Evolutionary conservation across 2,113 vertebrate species (phyloP).

Genomic region (Porphyrio hochstetteri): DNA sequence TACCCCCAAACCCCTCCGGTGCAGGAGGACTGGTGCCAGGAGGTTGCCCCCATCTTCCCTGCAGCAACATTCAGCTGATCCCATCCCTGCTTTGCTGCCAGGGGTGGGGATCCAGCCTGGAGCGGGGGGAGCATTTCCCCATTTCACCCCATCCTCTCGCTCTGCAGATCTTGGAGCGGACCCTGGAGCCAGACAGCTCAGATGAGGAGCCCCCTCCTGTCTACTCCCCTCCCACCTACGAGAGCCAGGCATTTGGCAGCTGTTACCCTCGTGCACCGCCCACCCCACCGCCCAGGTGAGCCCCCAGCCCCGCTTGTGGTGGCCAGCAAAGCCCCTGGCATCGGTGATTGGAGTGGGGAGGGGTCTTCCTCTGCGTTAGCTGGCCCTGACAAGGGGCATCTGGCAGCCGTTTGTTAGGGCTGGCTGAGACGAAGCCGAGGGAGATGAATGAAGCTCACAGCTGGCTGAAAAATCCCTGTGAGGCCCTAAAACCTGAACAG

Average conservation of each 20-base stretch:
- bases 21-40: neutral
- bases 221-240: constrained; percentile 91
- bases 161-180: constrained; percentile 90
- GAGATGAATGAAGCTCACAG: constrained; percentile 43
- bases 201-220: constrained; percentile 96
- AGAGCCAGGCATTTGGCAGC: constrained; percentile 85
- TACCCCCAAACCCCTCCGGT: neutral
- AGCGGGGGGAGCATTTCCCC: accelerated
- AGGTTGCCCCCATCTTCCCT: neutral
- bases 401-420: neutral
- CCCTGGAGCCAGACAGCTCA: constrained; percentile 93
- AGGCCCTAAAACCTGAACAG: neutral
- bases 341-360: accelerated
- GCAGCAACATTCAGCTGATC: accelerated
- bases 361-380: accelerated
- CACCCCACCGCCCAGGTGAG: constrained; percentile 87
- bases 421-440: neutral
- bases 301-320: neutral
- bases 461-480: neutral
- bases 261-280: constrained; percentile 73
- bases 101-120: accelerated
- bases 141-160: neutral
- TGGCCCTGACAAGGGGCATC: neutral
- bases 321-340: too few relatives aligned
- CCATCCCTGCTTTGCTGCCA: neutral